Evolutionary conservation across 1,140 invertebrate genomes (phyloP).

Genomic region (fruit fly (Drosophila melanogaster)): DNA sequence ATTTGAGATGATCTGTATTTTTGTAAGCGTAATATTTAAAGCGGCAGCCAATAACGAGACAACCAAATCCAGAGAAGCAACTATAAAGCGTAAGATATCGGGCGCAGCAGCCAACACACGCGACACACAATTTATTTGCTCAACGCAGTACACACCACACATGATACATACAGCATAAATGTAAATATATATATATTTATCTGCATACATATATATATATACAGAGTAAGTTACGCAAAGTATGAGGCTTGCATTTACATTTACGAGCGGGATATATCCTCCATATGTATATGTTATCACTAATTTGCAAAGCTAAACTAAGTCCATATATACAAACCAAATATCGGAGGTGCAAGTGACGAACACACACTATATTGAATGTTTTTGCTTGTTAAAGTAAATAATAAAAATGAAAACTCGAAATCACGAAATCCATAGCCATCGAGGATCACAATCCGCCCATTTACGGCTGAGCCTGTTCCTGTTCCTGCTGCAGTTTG

Average conservation of each 20-base stretch:
- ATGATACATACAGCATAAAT: slow-evolving; percentile 25
- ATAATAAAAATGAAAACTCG: slow-evolving; percentile 72
- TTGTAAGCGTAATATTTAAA: slow-evolving; percentile 79
- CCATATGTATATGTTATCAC: slow-evolving; percentile 68
- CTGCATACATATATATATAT: slow-evolving; percentile 16
- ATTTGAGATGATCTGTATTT: slow-evolving; percentile 82
- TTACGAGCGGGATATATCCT: slow-evolving; percentile 52
- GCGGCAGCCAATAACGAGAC: slow-evolving; percentile 18
- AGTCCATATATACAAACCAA: slow-evolving; percentile 61
- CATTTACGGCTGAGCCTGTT: slow-evolving; percentile 5
- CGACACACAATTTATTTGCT: slow-evolving; percentile 65
- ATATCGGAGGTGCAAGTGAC: slow-evolving; percentile 22
- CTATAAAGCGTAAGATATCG: slow-evolving; percentile 51
- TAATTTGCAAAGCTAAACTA: slow-evolving; percentile 75
- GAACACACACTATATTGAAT: slow-evolving; percentile 79
- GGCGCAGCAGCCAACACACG: slow-evolving; percentile 34
- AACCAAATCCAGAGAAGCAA: slow-evolving; percentile 37
- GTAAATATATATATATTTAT: too few species aligned
- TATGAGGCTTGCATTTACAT: slow-evolving; percentile 64
- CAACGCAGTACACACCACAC: slow-evolving; percentile 49
- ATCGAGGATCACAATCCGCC: not conserved
- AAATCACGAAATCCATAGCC: too few species aligned
- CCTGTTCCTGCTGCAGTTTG: slow-evolving; percentile 29
- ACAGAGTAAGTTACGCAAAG: slow-evolving; percentile 47
- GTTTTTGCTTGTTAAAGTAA: slow-evolving; percentile 84